These are phyloP conservation scores for Furcula furcula DNA, from an alignment of 2,888 invertebrate species.

Conservation along the genomic window DNA sequence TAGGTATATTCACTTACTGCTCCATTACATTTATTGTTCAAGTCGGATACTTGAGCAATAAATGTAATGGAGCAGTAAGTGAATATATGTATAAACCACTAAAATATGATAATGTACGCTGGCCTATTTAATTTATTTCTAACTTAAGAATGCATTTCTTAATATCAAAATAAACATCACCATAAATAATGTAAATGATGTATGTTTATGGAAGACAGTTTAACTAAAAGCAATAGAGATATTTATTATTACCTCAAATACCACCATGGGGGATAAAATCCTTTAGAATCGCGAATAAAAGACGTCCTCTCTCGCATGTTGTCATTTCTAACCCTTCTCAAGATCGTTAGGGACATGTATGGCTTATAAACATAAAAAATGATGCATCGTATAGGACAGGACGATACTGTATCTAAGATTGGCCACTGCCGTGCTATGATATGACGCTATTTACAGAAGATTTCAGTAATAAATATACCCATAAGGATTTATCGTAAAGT, in stretches of 20 bases:
- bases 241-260: constrained; percentile 27
- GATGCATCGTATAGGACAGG: constrained; percentile 2
- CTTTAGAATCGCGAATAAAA: constrained; percentile 46
- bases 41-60: too few species aligned
- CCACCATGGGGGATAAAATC: constrained; percentile 40
- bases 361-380: constrained; percentile 44
- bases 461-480: not conserved
- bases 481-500: too few species aligned
- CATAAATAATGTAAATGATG: too few species aligned
- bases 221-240: constrained; percentile 5
- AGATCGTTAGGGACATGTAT: constrained; percentile 41
- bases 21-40: too few species aligned
- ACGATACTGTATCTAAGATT: not conserved
- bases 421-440: constrained; percentile 2
- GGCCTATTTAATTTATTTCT: too few species aligned
- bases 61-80: too few species aligned
- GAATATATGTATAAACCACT: too few species aligned
- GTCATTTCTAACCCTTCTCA: constrained; percentile 59
- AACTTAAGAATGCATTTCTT: too few species aligned
- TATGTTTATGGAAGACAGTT: constrained; percentile 1
- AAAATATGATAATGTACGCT: too few species aligned
- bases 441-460: not conserved
- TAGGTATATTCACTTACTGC: too few species aligned
- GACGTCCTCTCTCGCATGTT: constrained; percentile 50
- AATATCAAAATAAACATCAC: too few species aligned